Percentiles rank a stretch among this genome's conserved stretches.
phyloP scores from a whole-genome alignment of 2,113 vertebrate species.

The Jacana jacana region DNA sequence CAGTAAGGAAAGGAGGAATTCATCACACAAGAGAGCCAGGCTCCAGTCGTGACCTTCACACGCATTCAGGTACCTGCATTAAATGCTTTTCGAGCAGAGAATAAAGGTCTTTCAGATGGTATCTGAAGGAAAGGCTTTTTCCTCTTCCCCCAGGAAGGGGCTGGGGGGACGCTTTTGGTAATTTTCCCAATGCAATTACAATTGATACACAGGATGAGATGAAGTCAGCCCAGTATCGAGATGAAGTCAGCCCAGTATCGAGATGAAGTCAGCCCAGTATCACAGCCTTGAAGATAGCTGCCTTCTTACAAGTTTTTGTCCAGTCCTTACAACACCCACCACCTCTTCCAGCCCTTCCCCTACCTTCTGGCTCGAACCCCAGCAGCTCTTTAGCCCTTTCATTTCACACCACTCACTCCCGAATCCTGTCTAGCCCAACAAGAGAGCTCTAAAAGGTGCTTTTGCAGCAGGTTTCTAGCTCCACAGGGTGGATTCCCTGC shows the following conservation, averaged over 20 bases:
- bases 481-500: neutral
- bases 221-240: too few species aligned
- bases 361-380: neutral
- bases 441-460: neutral
- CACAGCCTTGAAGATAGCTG: neutral
- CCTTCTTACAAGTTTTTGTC: neutral
- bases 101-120: neutral
- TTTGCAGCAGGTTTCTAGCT: neutral
- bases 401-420: neutral
- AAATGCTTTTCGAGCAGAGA: neutral
- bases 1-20: neutral
- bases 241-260: too few species aligned
- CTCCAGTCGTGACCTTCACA: neutral
- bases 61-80: neutral
- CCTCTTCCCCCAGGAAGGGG: neutral
- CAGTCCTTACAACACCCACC: neutral
- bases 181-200: neutral
- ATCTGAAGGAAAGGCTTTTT: neutral
- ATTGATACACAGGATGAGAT: neutral
- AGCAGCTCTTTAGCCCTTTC: neutral
- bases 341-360: neutral
- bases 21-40: neutral
- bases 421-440: neutral
- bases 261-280: neutral
- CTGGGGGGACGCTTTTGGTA: neutral